A percentile compares a stretch with the other conserved stretches of the same genome.
phyloP scores from a whole-genome alignment of 30 jellyfish, hydroid and myxozoan genomes.

The Hydractinia symbiolongicarpus region DNA sequence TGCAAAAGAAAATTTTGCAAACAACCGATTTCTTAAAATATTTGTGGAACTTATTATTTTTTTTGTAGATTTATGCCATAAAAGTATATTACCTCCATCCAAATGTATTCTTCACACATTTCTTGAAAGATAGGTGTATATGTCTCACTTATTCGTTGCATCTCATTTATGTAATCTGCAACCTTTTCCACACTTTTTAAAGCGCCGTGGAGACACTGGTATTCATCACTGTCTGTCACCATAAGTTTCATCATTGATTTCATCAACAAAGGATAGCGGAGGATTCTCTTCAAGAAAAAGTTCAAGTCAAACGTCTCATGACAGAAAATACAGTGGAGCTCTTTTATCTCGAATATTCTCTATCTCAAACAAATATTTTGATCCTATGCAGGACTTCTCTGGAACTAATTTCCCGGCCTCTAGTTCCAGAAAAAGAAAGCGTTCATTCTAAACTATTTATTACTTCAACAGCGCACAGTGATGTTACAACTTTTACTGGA shows the following conservation, averaged over 20 bases:
- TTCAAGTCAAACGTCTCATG: background rate
- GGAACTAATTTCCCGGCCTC: too few relatives aligned
- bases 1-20: too few relatives aligned
- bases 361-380: too few relatives aligned
- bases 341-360: too few relatives aligned
- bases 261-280: slow-evolving; percentile 88
- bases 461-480: too few relatives aligned
- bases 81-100: slow-evolving; percentile 52
- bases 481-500: too few relatives aligned
- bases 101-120: slow-evolving; percentile 45
- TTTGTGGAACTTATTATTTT: too few relatives aligned
- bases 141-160: slow-evolving; percentile 98
- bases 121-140: slow-evolving; percentile 78
- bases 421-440: too few relatives aligned
- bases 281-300: slow-evolving; percentile 63
- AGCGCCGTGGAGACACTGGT: slow-evolving; percentile 71
- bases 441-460: too few relatives aligned
- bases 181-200: slow-evolving; percentile 90
- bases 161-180: slow-evolving; percentile 92
- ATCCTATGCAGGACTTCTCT: too few relatives aligned
- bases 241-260: slow-evolving; percentile 75
- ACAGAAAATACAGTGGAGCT: background rate
- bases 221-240: slow-evolving; percentile 81
- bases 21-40: too few relatives aligned
- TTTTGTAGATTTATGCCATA: too few relatives aligned